Evolutionary conservation across 2,797 vertebrate species (phyloP), one percentile per base, ranked within the genome.

Genomic region (Neosalanx taihuensis): DNA sequence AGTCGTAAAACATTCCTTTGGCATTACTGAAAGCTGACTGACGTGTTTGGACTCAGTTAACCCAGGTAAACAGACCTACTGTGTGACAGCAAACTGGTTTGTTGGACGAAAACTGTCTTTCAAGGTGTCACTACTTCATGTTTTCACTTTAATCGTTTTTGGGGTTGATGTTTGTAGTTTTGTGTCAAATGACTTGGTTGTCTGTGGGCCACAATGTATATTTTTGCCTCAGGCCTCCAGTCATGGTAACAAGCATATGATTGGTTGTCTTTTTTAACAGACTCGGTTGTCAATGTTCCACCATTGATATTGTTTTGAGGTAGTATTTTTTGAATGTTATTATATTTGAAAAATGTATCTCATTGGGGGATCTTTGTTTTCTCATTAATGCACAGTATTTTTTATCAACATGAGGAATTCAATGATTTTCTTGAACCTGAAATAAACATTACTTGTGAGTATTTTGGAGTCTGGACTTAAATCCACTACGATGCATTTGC

Each of bases 341-440:
- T 26, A 7, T 61, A 26, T 30, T 53, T 53, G 51, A 17, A 53
- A 17, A 53, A 53, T 56, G 51, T n/a, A 18, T 56, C 15, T 56
- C 51, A 56, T 18, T 12, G 20, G 29, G 51, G 30, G 41, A 57
- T 33, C 4, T n/a, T 57, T 57, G 30, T 35, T 57, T 35, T 18
- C 51, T 31, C n/a, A 33, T 57, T 18, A 68, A 15, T 56, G 66
- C 49, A 68, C 51, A 57, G 64, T 66, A 66, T 33, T 26, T 67
- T 46, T 67, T 26, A 18, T 7, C 29, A 67, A 67, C 13, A 13
- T 23, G 13, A 20, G 20, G 35, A 46, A 5, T 65, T 20, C 51
- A 17, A 67, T 17, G 37, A 51, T 49, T 26, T 67, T 51, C 20
- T 67, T 67, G 46, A 51, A 51, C 15, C 41, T 51, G 37, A 17